Percentiles rank a stretch among this genome's conserved stretches.
These are phyloP conservation scores for Drosophila miranda DNA, from an alignment of 1,140 invertebrate species.

Conservation along the genomic window DNA sequence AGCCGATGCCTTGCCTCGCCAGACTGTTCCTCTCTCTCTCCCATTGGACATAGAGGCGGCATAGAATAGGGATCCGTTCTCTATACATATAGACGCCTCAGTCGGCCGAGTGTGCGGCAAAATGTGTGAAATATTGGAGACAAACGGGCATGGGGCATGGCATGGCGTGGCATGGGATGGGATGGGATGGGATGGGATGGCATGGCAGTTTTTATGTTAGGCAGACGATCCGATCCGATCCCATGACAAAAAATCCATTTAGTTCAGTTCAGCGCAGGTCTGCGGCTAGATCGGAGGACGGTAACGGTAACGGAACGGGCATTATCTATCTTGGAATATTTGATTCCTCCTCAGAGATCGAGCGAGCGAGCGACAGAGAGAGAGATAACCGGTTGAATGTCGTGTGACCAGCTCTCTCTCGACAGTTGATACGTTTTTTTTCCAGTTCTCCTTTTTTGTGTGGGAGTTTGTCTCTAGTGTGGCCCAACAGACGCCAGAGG, in stretches of 20 bases:
- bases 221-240: constrained; percentile 39
- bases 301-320: constrained; percentile 32
- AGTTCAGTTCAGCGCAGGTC: constrained; percentile 79
- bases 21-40: too few species aligned
- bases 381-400: too few species aligned
- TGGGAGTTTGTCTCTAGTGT: neutral
- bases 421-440: too few species aligned
- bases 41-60: neutral
- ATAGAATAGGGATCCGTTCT: constrained; percentile 20
- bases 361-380: too few species aligned
- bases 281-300: constrained; percentile 65
- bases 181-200: too few species aligned
- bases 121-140: constrained; percentile 79
- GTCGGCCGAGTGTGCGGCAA: constrained; percentile 23
- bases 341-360: too few species aligned
- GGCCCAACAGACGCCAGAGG: too few species aligned
- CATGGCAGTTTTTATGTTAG: constrained; percentile 70
- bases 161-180: too few species aligned
- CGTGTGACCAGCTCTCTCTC: too few species aligned
- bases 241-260: constrained; percentile 46
- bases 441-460: neutral
- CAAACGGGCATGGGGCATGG: constrained; percentile 54
- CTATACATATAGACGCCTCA: constrained; percentile 28
- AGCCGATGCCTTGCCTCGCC: neutral
- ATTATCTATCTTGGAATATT: neutral